A percentile compares a stretch with the other conserved stretches of the same genome.
phyloP scores from a whole-genome alignment of 2,797 vertebrate genomes.

The Lutjanus argentimaculatus region DNA sequence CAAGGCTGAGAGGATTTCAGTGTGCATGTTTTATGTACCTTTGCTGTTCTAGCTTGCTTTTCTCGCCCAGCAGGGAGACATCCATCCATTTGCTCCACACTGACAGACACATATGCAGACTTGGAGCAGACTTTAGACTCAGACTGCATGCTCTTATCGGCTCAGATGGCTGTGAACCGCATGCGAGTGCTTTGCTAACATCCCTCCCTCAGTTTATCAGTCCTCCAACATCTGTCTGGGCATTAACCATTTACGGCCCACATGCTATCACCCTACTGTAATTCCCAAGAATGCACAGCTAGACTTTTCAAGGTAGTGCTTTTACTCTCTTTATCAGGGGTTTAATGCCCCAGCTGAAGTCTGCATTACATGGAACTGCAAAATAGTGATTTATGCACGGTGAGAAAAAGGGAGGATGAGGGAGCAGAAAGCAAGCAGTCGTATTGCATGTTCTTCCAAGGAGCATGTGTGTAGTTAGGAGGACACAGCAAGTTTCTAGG shows the following conservation, averaged over 20 bases:
- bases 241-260: conserved; percentile 71
- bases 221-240: conserved; percentile 72
- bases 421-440: conserved; percentile 44
- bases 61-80: conserved; percentile 39
- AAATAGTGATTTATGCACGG: conserved; percentile 54
- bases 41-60: conserved; percentile 19
- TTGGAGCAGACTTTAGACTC: conserved; percentile 27
- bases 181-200: conserved; percentile 56
- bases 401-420: conserved; percentile 42
- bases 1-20: conserved; percentile 21
- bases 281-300: conserved; percentile 63
- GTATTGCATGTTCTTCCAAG: conserved; percentile 62
- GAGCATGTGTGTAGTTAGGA: conserved; percentile 67
- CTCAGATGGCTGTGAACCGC: conserved; percentile 72
- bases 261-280: conserved; percentile 54
- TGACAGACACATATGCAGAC: conserved; percentile 35
- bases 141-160: conserved; percentile 61
- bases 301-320: conserved; percentile 56
- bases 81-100: conserved; percentile 25
- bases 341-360: conserved; percentile 47
- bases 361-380: conserved; percentile 43
- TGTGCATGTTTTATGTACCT: conserved; percentile 37
- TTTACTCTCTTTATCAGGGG: conserved; percentile 37
- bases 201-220: conserved; percentile 74
- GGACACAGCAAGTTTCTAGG: conserved; percentile 81